Evolutionary conservation across 2,888 invertebrate species (phyloP).

Genomic region (Ferrisia virgata): DNA sequence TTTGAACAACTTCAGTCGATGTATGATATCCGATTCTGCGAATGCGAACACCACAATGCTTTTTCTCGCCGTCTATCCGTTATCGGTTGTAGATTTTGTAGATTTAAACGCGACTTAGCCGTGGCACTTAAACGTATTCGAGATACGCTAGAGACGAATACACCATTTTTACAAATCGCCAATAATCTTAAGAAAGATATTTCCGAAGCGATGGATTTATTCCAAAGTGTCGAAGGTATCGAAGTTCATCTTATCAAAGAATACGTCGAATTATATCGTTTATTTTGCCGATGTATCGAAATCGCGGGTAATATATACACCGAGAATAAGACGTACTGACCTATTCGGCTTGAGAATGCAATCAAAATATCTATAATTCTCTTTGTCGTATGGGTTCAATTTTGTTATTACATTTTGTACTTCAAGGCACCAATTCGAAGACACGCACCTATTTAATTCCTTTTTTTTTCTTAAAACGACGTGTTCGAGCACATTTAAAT

Average conservation of each 20-base stretch:
- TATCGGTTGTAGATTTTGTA: constrained; percentile 31
- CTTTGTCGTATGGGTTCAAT: neutral
- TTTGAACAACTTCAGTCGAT: constrained; percentile 33
- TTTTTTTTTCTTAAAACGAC: neutral
- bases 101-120: constrained; percentile 34
- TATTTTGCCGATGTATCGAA: constrained; percentile 32
- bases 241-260: constrained; percentile 39
- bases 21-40: constrained; percentile 35
- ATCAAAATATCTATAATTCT: neutral
- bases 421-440: neutral
- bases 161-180: neutral
- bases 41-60: constrained; percentile 37
- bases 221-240: constrained; percentile 35
- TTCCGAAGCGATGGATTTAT: constrained; percentile 33
- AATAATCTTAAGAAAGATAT: constrained; percentile 9
- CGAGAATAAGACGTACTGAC: neutral
- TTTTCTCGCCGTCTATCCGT: constrained; percentile 30
- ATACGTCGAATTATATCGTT: constrained; percentile 36
- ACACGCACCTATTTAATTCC: neutral
- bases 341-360: neutral
- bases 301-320: constrained; percentile 24
- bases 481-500: neutral
- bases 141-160: neutral
- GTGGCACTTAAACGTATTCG: constrained; percentile 25
- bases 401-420: neutral